Conservation (phyloP, 92 coral and sea anemone species). For the Palythoa heliodiscus region DNA sequence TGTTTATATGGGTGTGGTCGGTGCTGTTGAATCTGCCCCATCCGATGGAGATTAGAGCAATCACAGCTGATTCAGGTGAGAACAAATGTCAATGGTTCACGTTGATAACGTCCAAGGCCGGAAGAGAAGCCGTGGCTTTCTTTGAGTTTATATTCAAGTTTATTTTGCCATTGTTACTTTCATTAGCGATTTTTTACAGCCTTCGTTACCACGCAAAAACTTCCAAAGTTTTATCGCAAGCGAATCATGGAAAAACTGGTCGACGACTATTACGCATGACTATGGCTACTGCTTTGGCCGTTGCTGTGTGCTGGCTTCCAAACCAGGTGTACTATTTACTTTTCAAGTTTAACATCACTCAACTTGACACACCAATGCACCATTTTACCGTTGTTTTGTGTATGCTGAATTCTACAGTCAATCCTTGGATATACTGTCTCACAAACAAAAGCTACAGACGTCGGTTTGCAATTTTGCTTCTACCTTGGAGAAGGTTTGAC, state of each 20-base stretch:
- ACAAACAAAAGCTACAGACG: slow-evolving; percentile 73
- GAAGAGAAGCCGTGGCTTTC: slow-evolving; percentile 42
- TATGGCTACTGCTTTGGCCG: slow-evolving; percentile 70
- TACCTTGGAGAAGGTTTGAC: slow-evolving; percentile 38
- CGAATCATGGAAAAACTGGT: slow-evolving; percentile 29
- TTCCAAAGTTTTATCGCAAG: slow-evolving; percentile 21
- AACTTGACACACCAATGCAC: slow-evolving; percentile 67
- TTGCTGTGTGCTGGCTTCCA: slow-evolving; percentile 89
- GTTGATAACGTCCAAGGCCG: slow-evolving; percentile 8
- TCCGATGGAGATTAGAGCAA: slow-evolving; percentile 32
- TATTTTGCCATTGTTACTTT: slow-evolving; percentile 19
- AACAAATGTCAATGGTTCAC: slow-evolving; percentile 38
- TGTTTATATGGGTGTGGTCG: slow-evolving; percentile 44
- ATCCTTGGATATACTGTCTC: slow-evolving; percentile 85
- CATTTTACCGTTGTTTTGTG: slow-evolving; percentile 75
- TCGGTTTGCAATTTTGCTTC: slow-evolving; percentile 46
- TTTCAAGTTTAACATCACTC: slow-evolving; percentile 66
- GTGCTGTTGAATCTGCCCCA: slow-evolving; percentile 39
- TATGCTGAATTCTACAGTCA: slow-evolving; percentile 79
- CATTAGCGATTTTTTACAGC: slow-evolving; percentile 21
- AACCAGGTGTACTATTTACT: slow-evolving; percentile 81
- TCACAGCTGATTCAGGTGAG: not conserved
- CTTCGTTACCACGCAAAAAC: slow-evolving; percentile 29
- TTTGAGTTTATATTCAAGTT: slow-evolving; percentile 40
- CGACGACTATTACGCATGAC: slow-evolving; percentile 82